A percentile compares a stretch with the other conserved stretches of the same genome.
Conservation (phyloP, 2,888 invertebrate species). For the Drosophila pseudotakahashii region DNA sequence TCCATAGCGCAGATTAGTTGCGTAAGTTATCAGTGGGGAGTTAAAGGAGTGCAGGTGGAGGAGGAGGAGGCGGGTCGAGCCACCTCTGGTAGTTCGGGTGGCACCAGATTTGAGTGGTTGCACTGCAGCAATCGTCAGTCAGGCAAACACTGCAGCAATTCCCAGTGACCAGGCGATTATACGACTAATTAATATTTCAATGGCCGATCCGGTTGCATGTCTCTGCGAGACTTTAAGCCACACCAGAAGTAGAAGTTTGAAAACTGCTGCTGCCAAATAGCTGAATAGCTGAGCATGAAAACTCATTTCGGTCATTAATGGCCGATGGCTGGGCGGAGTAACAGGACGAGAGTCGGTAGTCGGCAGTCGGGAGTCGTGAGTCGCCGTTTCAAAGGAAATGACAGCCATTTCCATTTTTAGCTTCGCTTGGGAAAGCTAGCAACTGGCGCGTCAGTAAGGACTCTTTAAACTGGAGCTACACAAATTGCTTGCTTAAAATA, state of each 20-base stretch:
- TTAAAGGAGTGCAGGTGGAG: neutral
- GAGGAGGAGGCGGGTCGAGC: neutral
- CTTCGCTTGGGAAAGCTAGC: conserved; percentile 66
- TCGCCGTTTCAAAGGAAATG: conserved; percentile 58
- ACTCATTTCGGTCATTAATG: conserved; percentile 66
- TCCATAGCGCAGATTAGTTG: conserved; percentile 66
- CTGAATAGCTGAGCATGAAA: conserved; percentile 60
- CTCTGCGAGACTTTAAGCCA: conserved; percentile 13
- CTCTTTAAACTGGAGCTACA: conserved; percentile 65
- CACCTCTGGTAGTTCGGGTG: conserved; percentile 24
- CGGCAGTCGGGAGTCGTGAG: neutral
- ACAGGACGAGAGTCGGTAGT: conserved; percentile 24
- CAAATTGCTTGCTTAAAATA: conserved; percentile 72
- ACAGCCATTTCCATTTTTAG: conserved; percentile 64
- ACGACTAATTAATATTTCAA: conserved; percentile 76
- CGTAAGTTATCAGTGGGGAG: conserved; percentile 67
- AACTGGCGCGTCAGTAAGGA: conserved; percentile 53
- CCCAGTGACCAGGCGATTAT: conserved; percentile 40
- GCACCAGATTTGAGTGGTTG: conserved; percentile 45
- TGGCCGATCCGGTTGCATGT: conserved; percentile 40
- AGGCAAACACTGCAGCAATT: conserved; percentile 50
- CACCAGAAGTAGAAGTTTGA: neutral
- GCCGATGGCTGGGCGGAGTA: conserved; percentile 27
- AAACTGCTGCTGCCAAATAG: conserved; percentile 7
- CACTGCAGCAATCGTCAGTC: conserved; percentile 66